Evolutionary conservation across 2,797 vertebrate genomes (phyloP), one percentile per base, ranked within the genome.

Genomic region (Danio kyathit): DNA sequence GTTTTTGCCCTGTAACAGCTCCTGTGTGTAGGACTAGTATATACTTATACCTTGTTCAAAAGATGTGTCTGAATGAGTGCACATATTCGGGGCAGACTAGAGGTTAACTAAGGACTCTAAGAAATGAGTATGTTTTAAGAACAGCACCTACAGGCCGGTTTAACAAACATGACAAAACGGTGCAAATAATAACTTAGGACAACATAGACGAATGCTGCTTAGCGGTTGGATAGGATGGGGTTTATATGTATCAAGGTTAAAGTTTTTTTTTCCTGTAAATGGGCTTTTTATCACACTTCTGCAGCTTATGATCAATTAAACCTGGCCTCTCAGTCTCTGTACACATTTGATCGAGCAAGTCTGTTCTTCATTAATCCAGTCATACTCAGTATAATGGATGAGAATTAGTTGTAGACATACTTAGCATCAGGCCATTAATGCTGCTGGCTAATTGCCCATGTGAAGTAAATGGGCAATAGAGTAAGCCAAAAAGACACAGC

Each of bases 391-490:
- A 51, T 67, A 44, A 74, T 54, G 73, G 19, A 60, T 54, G 11
- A 65, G 12, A 69, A 48, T 43, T 21, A 66, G 56, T 71, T 51
- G 16, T 67, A 72, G 48, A 51, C 69, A 64, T 63, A 17, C 48
- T 72, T 72, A 54, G 13, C 40, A 46, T 19, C 4, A 5, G 65
- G 40, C 56, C 67, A 82, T 82, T 65, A 78, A 76, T 46, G 40
- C 40, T 67, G 16, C 54, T 85, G 73, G 57, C 78, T 65, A 71
- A 44, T 76, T 83, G 75, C 84, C 73, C 69, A 44, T 21, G 75
- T 72, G 56, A 75, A 46, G 49, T 73, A 52, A 85, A 83, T 81
- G 71, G 43, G 54, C 59, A 76, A 61, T 43, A 85, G 77, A 82
- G 73, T 43, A 51, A 63, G 46, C 19, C 19, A 16, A 61, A 51